Base-by-base conservation (phyloP, 2,113 vertebrate genomes). In the Rhizomys pruinosus region DNA sequence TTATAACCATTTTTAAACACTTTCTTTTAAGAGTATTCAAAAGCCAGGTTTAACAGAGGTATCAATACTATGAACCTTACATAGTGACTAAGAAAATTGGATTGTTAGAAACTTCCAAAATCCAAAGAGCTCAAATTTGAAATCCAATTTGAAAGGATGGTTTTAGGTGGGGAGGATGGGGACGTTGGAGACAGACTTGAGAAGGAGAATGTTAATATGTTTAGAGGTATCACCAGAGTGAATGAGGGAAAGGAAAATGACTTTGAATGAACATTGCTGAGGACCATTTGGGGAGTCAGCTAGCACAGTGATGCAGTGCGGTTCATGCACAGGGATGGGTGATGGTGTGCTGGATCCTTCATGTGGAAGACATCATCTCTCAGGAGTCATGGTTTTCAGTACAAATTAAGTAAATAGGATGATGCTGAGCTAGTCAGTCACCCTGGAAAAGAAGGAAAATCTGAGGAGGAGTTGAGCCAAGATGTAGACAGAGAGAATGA, bases 31-130 rank as follows among this genome's bases (percentile, higher is more conserved):
- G n/a, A n/a, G 77, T 37, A 44, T 66, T 88, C 34, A 71, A 76
- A 80, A 87, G 29, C 66, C 23, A 55, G 66, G 57, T 79, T 66
- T 92, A 66, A 79, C 39, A 63, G 66, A 76, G 55, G 52, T 89
- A 7, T 84, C 64, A 66, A 29, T 47, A 47, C 61, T 61, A 4
- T 73, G 19, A 87, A 23, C 13, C 12, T 11, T 72, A 7, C 82
- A 79, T 63, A 63, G 25, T 32, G 64, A 92, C 22, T 57, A 61
- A 84, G 90, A 91, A 88, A 95, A 91, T 29, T 15, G 76, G 71
- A n/a, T 55, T 23, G 19, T 32, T 39, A 61, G 32, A 42, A 68
- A 42, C 86, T 79, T 89, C 37, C 79, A 37, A 89, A 81, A 90
- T 13, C 25, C 61, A 81, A 20, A 63, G 66, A 73, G 42, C 39